These are phyloP conservation scores for Aplysina aerophoba DNA, from an alignment of 37 sponge, comb jelly and placozoan species.

Conservation along the genomic window DNA sequence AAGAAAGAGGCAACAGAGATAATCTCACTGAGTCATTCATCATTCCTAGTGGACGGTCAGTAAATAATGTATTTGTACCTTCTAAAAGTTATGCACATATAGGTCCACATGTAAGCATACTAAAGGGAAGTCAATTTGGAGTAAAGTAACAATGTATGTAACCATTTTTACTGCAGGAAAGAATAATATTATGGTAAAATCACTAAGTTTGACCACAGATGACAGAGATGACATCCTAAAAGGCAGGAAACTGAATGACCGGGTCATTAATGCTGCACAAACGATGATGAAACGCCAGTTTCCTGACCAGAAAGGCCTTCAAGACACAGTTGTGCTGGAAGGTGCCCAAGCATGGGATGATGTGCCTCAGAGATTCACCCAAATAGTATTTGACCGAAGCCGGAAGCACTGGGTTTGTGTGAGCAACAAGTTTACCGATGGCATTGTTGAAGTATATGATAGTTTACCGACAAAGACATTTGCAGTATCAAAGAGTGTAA, in stretches of 20 bases:
- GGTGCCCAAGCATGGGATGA: conserved; percentile 15
- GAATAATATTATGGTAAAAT: neutral
- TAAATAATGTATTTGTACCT: no score
- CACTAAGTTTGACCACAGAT: neutral
- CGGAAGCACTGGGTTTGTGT: conserved; percentile 8
- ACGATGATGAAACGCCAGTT: neutral
- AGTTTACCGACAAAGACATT: neutral
- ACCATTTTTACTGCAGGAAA: no score
- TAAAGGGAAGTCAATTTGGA: no score
- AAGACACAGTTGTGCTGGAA: conserved; percentile 9
- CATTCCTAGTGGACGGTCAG: neutral
- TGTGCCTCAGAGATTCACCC: neutral
- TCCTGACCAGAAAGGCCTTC: conserved; percentile 9
- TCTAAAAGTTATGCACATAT: no score
- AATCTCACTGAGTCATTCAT: neutral
- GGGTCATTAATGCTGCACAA: neutral
- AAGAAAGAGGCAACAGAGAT: neutral
- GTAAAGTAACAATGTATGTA: no score
- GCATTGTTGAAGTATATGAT: neutral
- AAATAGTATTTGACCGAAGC: neutral
- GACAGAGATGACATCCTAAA: neutral
- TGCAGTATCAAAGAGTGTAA: neutral
- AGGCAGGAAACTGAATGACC: neutral
- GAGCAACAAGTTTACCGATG: neutral
- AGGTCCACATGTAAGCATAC: no score